Conservation (phyloP, 2,797 vertebrate genomes). For the Agapornis canus region DNA sequence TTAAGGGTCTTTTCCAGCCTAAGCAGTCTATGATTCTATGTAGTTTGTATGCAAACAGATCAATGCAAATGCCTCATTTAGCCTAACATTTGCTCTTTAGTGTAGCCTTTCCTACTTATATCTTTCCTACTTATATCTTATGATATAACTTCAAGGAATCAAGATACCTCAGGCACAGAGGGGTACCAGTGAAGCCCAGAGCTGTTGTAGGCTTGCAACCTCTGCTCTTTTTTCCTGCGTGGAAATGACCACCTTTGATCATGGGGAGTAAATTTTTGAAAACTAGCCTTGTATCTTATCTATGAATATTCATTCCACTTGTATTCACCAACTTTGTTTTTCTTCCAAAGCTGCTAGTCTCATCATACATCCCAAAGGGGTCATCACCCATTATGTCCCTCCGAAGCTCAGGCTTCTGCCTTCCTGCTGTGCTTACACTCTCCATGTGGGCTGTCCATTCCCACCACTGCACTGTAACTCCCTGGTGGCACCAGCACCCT, state of each 20-base stretch:
- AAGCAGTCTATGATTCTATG: background rate
- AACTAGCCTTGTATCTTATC: background rate
- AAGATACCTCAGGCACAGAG: background rate
- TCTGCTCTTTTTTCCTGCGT: background rate
- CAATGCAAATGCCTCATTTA: background rate
- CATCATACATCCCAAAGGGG: background rate
- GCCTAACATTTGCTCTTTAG: background rate
- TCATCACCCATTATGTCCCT: background rate
- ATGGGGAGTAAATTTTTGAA: background rate
- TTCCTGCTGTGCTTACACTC: background rate
- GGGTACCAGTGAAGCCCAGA: background rate
- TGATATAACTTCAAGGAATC: background rate
- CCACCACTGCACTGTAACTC: background rate
- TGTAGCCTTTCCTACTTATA: background rate
- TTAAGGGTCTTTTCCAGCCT: background rate
- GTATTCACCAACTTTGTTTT: background rate
- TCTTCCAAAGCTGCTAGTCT: background rate
- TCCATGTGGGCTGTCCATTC: background rate
- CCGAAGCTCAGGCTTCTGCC: accelerated
- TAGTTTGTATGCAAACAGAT: background rate
- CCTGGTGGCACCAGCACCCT: background rate
- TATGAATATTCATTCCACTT: background rate
- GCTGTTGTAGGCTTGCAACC: background rate
- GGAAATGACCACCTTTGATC: background rate
- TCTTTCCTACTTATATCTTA: too few species aligned